Conservation (phyloP, 2,113 vertebrate species). For the Oreamnos americanus region DNA sequence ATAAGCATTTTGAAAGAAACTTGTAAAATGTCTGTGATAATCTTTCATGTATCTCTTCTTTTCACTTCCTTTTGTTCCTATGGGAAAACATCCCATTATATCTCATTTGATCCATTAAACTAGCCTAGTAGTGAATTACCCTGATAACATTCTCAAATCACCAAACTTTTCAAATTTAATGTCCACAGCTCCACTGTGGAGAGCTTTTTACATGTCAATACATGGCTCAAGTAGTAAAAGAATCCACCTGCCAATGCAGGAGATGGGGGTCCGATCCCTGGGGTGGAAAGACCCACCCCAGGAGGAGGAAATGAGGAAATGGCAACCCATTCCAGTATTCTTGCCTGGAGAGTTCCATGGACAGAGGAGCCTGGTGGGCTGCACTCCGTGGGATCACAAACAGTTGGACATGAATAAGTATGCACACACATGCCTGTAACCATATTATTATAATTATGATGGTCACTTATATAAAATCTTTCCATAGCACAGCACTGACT, state of each 20-base stretch:
- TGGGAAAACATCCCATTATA: background rate
- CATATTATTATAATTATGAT: background rate
- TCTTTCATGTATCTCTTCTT: background rate
- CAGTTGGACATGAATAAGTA: background rate
- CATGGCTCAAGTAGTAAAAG: background rate
- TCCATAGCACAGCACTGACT: background rate
- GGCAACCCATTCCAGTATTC: background rate
- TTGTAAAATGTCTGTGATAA: background rate
- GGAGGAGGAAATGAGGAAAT: background rate
- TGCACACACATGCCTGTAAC: background rate
- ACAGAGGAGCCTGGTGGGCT: background rate
- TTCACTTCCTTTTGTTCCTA: background rate
- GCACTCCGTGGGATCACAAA: background rate
- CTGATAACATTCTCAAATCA: rapidly evolving
- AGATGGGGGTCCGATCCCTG: background rate
- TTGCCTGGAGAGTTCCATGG: background rate
- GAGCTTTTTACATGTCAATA: background rate
- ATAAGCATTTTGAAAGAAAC: background rate
- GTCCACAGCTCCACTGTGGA: background rate
- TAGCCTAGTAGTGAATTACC: background rate
- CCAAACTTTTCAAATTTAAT: background rate
- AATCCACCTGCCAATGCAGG: background rate
- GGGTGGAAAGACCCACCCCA: background rate
- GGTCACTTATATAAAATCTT: background rate
- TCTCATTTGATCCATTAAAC: background rate